Conservation (phyloP, 2,888 invertebrate species). For the Eulithis prunata region DNA sequence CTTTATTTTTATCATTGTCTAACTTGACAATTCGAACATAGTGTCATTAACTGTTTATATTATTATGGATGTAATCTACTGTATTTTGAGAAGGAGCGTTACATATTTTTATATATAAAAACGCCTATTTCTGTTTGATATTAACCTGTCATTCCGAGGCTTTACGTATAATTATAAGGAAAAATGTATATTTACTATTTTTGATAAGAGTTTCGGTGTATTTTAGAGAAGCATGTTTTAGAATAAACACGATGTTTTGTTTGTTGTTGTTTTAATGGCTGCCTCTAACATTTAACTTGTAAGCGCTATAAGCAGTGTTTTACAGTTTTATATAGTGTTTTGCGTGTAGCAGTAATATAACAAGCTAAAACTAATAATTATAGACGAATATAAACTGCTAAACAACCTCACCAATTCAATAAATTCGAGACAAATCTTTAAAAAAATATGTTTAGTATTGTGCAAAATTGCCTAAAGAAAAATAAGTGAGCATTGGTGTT, state of each 20-base stretch:
- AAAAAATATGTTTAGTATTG: neutral
- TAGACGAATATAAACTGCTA: slow-evolving; percentile 1
- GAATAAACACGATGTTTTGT: slow-evolving; percentile 80
- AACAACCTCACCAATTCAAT: neutral
- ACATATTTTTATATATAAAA: neutral
- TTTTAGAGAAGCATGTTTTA: slow-evolving; percentile 72
- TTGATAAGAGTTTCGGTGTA: slow-evolving; percentile 61
- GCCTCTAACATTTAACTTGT: slow-evolving; percentile 62
- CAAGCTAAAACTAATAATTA: slow-evolving; percentile 16
- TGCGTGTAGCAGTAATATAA: slow-evolving; percentile 26
- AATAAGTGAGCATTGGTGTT: slow-evolving; percentile 13
- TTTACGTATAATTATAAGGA: slow-evolving; percentile 54
- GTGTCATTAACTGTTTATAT: neutral
- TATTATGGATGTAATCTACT: neutral
- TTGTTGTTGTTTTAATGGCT: slow-evolving; percentile 80
- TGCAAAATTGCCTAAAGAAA: neutral
- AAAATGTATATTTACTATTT: slow-evolving; percentile 56
- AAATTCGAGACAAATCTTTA: too few relatives aligned
- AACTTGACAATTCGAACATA: neutral
- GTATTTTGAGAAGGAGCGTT: slow-evolving; percentile 1
- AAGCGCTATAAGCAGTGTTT: slow-evolving; percentile 44
- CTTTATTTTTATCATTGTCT: slow-evolving; percentile 8
- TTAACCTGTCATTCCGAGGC: slow-evolving; percentile 43
- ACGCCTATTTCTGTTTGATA: slow-evolving; percentile 12
- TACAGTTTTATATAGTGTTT: slow-evolving; percentile 28